phyloP scores from a whole-genome alignment of 2,797 vertebrate genomes.

The Sciurus carolinensis region DNA sequence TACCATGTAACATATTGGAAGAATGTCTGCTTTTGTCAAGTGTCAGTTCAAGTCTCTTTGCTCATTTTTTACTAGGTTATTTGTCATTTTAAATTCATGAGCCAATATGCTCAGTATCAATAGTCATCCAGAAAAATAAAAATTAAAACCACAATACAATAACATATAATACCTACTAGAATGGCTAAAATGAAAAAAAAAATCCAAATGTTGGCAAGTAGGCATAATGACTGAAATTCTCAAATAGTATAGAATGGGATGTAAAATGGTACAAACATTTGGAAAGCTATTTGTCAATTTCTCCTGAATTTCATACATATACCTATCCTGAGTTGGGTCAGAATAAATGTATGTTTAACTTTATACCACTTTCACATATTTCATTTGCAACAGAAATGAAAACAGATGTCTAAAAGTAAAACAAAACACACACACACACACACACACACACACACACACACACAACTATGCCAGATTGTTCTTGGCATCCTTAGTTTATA shows the following conservation, averaged over 20 bases:
- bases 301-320: not conserved
- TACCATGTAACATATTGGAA: not conserved
- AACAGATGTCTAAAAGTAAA: slow-evolving; percentile 32
- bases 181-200: not conserved
- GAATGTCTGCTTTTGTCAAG: not conserved
- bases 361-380: not conserved
- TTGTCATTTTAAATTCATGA: not conserved
- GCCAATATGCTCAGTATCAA: not conserved
- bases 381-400: slow-evolving; percentile 5
- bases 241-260: not conserved
- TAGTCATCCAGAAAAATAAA: not conserved
- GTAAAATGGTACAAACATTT: not conserved
- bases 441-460: slow-evolving; percentile 16
- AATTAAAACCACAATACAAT: not conserved
- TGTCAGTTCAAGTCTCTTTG: not conserved
- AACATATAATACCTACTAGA: not conserved
- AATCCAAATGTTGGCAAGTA: not conserved
- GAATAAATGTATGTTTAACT: not conserved
- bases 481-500: not conserved
- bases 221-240: not conserved
- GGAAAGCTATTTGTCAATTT: slow-evolving; percentile 19
- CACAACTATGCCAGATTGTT: not conserved
- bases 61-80: not conserved
- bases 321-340: not conserved
- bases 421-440: not conserved